Evolutionary conservation across 35 echinoderm and acorn worm species (phyloP), one percentile per base, ranked within the genome.

Genomic region (Lytechinus pictus): DNA sequence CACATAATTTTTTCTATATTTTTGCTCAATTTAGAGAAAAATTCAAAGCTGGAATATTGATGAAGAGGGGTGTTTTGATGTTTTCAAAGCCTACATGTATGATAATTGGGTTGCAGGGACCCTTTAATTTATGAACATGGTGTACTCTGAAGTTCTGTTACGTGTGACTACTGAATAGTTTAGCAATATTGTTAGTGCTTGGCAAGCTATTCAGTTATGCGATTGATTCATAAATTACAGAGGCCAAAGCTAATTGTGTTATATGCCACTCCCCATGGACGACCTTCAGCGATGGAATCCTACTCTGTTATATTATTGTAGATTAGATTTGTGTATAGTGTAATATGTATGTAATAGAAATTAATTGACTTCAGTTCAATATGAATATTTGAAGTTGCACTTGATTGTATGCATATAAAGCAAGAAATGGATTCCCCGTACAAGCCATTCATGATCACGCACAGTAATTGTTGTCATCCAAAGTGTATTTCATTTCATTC

Each of bases 191-290:
- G 66, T 79, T 24, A 79, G 66, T 79, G 66, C 66, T 54, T 93
- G 44, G 4, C 56, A 52, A 93, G 33, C 91, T 54, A 93, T 93
- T 52, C 66, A 79, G 66, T 24, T 79, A 93, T 93, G 28, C n/a
- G 92, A 93, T 93, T 93, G 92, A 93, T 93, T 55, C 92, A 93
- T 54, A 93, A 93, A 93, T 93, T 93, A 54, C 92, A 93, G 52
- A 93, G 92, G 92, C 92, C 92, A 93, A 93, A 93, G 54, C 92
- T 93, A 57, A 93, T 93, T 93, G 92, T 93, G 52, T 57, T 55
- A 93, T 55, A 93, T 93, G 92, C 92, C 92, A 93, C 92, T 93
- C 92, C 92, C 92, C 55, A 93, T 57, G 54, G 53, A 93, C 53
- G 92, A 93, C 92, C 92, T 93, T 93, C 92, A 93, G 88, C 88